phyloP scores from a whole-genome alignment of 2,797 vertebrate genomes.

The Artibeus jamaicensis region DNA sequence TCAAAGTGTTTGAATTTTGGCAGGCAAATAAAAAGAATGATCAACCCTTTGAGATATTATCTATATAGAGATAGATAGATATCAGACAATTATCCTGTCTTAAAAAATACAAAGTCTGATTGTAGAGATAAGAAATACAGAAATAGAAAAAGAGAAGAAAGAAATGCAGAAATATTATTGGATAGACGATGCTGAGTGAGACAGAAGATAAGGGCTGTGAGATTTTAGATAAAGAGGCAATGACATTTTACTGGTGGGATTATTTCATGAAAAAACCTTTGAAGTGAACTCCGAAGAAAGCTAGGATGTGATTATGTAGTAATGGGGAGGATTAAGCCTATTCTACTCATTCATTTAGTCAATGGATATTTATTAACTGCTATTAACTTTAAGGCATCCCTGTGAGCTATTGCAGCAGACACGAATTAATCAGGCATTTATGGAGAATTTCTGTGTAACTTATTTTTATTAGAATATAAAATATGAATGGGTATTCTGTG shows the following conservation, averaged over 20 bases:
- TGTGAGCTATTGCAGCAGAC: neutral
- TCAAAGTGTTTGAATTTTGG: conserved; percentile 50
- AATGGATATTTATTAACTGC: conserved; percentile 5
- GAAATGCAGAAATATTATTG: neutral
- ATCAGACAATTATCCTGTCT: neutral
- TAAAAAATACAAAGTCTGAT: conserved; percentile 24
- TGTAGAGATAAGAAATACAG: conserved; percentile 20
- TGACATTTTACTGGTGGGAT: conserved; percentile 1
- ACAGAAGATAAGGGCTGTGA: neutral
- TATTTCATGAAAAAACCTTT: neutral
- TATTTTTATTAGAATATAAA: neutral
- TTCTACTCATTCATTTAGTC: neutral
- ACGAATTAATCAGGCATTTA: conserved; percentile 3
- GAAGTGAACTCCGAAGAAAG: conserved; percentile 4
- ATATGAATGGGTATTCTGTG: neutral
- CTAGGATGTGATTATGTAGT: neutral
- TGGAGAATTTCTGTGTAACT: neutral
- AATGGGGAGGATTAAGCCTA: neutral
- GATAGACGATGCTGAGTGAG: neutral
- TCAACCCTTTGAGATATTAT: neutral
- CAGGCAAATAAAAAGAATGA: conserved; percentile 9
- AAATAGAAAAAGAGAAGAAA: neutral
- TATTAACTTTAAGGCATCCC: neutral
- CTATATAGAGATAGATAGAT: neutral
- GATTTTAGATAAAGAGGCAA: neutral